Base-by-base conservation (phyloP, 2,113 vertebrate species). In the Myocastor coypus region DNA sequence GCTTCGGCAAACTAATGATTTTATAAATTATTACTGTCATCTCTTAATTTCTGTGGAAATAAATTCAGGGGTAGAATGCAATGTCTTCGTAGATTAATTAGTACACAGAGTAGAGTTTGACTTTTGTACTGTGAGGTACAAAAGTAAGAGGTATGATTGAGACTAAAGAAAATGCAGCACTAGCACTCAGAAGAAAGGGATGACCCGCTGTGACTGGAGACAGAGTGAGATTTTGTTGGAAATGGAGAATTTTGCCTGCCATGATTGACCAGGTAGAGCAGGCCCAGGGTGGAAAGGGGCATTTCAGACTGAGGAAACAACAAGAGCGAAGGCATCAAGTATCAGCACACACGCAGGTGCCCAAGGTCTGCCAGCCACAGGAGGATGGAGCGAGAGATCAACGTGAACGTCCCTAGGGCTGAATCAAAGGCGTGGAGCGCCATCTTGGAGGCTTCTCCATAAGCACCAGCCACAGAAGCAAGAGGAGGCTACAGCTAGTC, bases 1-100 rank as follows among this genome's bases (percentile, higher is more conserved):
- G 59, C 37, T 88, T 92, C 40, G 20, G 13, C 24, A 68, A 93
- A 71, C 16, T 64, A 55, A 42, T 83, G 87, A 14, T 80, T 80
- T 83, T 78, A 40, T 75, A 42, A 66, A 55, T 57, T 71, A 66
- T 66, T 68, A 66, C 52, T 87, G 46, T 8, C 28, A 24, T 83
- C 37, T 75, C 10, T 64, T 92, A 68, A 92, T 84, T 63, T 94
- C 75, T 84, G 19, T 87, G 20, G 37, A 68, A 87, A 42, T 28
- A 87, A 68, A 26, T 20, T 1, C 10, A 52, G 32, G 78, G 28
- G 24, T 75, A 46, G 37, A 63, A 42, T 3, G 66, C 12, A 32
- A 24, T 50, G 6, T 37, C 34, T 26, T 40, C 64, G 24, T 40
- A 52, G 34, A 52, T 59, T 7, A 86, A 66, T 63, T 42, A 64